Conservation (phyloP, 2,113 vertebrate genomes). For the Saccopteryx bilineata region DNA sequence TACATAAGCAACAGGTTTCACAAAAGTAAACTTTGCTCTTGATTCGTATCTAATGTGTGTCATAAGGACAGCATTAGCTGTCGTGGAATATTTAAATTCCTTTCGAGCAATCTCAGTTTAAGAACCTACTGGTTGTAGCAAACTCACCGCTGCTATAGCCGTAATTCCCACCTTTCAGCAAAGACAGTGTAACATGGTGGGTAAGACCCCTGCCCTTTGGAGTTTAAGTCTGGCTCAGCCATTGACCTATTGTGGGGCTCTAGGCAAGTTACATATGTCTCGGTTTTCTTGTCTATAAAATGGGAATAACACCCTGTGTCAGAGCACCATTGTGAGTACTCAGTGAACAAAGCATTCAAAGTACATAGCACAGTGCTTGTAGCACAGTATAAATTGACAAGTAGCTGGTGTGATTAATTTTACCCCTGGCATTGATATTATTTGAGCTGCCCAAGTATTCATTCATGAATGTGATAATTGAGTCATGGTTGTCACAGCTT, state of each 20-base stretch:
- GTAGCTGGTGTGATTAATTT: neutral
- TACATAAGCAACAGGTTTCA: neutral
- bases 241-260: neutral
- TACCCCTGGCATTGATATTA: neutral
- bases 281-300: neutral
- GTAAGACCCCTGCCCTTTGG: neutral
- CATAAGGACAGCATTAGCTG: neutral
- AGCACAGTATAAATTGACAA: neutral
- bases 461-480: neutral
- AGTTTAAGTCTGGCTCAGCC: neutral
- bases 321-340: neutral
- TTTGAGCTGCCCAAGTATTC: neutral
- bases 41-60: neutral
- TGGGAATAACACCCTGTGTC: neutral
- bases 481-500: neutral
- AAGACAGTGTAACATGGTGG: neutral
- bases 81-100: neutral
- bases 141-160: neutral
- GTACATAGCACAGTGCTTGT: neutral
- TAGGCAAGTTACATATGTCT: neutral
- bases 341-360: neutral
- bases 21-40: constrained; percentile 30
- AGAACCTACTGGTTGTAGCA: neutral
- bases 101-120: neutral
- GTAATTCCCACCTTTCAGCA: neutral